These are phyloP conservation scores for Mesopsocus fuscifrons DNA, from an alignment of 2,888 invertebrate species.

Conservation along the genomic window DNA sequence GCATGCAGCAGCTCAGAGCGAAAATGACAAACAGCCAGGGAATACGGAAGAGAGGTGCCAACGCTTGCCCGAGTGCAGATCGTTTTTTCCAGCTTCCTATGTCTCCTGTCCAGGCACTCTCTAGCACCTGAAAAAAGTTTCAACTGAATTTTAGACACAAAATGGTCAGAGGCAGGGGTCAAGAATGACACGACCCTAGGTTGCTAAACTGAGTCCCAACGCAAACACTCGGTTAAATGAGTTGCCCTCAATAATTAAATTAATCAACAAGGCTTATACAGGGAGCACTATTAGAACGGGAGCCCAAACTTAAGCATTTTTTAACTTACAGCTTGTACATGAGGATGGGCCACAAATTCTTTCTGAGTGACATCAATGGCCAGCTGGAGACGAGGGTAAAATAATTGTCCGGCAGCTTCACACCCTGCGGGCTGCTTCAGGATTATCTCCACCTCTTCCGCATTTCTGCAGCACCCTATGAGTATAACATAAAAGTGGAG, in stretches of 20 bases:
- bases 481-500: slow-evolving; percentile 1
- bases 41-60: slow-evolving; percentile 24
- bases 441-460: slow-evolving; percentile 46
- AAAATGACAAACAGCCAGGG: slow-evolving; percentile 28
- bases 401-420: slow-evolving; percentile 27
- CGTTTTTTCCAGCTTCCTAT: slow-evolving; percentile 37
- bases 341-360: slow-evolving; percentile 55
- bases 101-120: slow-evolving; percentile 44
- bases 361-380: slow-evolving; percentile 51
- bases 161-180: no score
- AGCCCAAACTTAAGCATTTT: no score
- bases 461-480: slow-evolving; percentile 40
- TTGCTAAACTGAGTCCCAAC: no score
- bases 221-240: no score
- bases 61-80: slow-evolving; percentile 25
- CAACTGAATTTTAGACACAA: not conserved
- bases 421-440: slow-evolving; percentile 33
- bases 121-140: slow-evolving; percentile 27
- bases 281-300: no score
- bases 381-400: slow-evolving; percentile 42
- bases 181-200: no score
- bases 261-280: no score
- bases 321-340: slow-evolving; percentile 38
- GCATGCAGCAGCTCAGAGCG: slow-evolving; percentile 26
- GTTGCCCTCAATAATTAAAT: no score